Evolutionary conservation across 2,113 vertebrate species (phyloP).

Genomic region (Oryzias melastigma): DNA sequence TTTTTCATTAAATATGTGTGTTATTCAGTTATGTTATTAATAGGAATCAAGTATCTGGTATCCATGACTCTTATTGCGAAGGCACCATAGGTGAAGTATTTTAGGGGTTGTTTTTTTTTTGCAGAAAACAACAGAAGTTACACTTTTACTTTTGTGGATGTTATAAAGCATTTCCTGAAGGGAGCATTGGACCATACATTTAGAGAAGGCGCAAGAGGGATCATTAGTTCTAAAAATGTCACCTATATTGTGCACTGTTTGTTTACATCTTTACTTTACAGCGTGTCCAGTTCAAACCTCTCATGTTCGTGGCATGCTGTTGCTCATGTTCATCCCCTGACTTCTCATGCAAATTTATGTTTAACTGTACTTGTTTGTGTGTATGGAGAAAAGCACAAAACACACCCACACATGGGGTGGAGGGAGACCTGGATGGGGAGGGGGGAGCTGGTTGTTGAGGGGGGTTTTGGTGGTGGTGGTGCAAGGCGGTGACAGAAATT

Average conservation of each 20-base stretch:
- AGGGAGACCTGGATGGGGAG: conserved; percentile 62
- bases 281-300: conserved; percentile 54
- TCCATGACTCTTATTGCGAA: conserved; percentile 1
- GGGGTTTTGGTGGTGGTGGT: conserved; percentile 73
- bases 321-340: conserved; percentile 66
- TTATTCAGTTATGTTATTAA: not conserved
- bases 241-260: conserved; percentile 31
- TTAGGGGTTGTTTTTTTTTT: conserved; percentile 8
- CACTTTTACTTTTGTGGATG: not conserved
- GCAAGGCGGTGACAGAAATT: conserved; percentile 85
- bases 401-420: conserved; percentile 50
- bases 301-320: conserved; percentile 50
- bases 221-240: conserved; percentile 52
- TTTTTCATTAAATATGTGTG: conserved; percentile 46
- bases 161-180: conserved; percentile 15
- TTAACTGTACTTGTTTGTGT: conserved; percentile 75
- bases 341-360: conserved; percentile 75
- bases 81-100: too few relatives aligned
- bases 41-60: conserved; percentile 5
- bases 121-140: conserved; percentile 16
- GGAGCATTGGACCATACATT: conserved; percentile 15
- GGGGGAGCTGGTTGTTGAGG: conserved; percentile 8
- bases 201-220: conserved; percentile 33
- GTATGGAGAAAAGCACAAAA: conserved; percentile 54
- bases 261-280: conserved; percentile 55